phyloP scores from a whole-genome alignment of 1,140 invertebrate species.

The Stegodyphus mimosarum region DNA sequence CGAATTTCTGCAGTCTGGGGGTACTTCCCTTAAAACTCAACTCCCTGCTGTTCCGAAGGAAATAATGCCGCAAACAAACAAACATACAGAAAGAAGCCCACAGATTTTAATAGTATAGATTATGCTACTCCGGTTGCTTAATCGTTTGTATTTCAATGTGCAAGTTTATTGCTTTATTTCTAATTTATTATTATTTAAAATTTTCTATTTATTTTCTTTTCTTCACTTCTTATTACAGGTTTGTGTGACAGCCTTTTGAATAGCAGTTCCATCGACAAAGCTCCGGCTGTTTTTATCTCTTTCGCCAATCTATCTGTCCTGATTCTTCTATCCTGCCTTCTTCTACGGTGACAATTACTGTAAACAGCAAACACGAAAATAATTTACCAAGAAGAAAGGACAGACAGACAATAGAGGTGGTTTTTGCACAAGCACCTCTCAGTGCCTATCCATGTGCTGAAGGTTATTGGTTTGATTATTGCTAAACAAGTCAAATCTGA shows the following conservation, averaged over 20 bases:
- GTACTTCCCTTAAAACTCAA: too few relatives aligned
- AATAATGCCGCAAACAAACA: too few relatives aligned
- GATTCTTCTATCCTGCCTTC: background rate
- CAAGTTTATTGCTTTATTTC: too few relatives aligned
- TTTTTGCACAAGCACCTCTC: background rate
- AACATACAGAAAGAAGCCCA: too few relatives aligned
- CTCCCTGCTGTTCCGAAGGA: too few relatives aligned
- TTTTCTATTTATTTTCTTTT: too few relatives aligned
- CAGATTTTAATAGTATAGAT: too few relatives aligned
- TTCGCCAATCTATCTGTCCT: background rate
- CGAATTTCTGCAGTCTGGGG: too few relatives aligned
- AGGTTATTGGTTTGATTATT: background rate
- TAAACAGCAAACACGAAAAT: background rate
- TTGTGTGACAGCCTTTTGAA: constrained; percentile 32
- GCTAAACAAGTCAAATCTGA: too few relatives aligned
- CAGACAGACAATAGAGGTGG: background rate
- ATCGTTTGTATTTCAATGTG: too few relatives aligned
- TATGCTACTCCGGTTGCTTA: too few relatives aligned
- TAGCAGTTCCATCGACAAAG: background rate
- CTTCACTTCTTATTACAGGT: constrained; percentile 7
- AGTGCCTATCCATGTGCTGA: constrained; percentile 10
- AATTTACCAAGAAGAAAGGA: background rate
- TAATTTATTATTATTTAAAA: too few relatives aligned
- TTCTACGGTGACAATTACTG: constrained; percentile 34
- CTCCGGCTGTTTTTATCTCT: background rate